Evolutionary conservation across 2,888 invertebrate genomes (phyloP), one percentile per base, ranked within the genome.

Genomic region (Idaea aversata): DNA sequence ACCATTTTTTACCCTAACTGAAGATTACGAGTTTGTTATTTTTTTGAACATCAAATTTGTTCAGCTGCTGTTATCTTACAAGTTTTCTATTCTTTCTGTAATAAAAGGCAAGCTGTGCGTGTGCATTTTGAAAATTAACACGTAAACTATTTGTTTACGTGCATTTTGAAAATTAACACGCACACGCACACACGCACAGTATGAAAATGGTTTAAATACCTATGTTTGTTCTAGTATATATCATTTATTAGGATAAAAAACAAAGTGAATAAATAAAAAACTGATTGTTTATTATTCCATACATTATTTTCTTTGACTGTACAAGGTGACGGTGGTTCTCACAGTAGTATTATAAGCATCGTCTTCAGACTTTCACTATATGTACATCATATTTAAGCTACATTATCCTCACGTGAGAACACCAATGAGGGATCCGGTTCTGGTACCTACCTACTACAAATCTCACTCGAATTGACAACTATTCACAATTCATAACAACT

Each of bases 251-350:
- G 16, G 16, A 16, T 13, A 25, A 25, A 25, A 25, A 25, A 25
- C 25, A 25, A 25, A 25, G 25, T 25, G 25, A 25, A 25, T 59
- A 25, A 34, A 25, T 59, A 59, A 91, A 91, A 90, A 82, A 88
- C 85, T 85, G 88, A 89, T 90, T 88, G 78, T 88, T 81, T 82
- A 81, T 84, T 81, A 81, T 82, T 70, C 76, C 71, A 71, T 47
- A 47, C 47, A 47, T 47, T 47, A 47, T 68, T 75, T 70, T 62
- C 67, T 69, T 82, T 77, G 78, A 84, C 85, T 88, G 86, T 87
- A 88, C 87, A 87, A 78, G 72, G 67, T 71, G 74, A 68, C 66
- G 73, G 69, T 66, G 73, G 68, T 72, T 71, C 80, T 80, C 79
- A 80, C 77, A 78, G 74, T 72, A 70, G 63, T 70, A 74, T 25